A percentile compares a stretch with the other conserved stretches of the same genome.
Conservation (phyloP, 2,113 vertebrate species). For the Forbesichthys agassizii region DNA sequence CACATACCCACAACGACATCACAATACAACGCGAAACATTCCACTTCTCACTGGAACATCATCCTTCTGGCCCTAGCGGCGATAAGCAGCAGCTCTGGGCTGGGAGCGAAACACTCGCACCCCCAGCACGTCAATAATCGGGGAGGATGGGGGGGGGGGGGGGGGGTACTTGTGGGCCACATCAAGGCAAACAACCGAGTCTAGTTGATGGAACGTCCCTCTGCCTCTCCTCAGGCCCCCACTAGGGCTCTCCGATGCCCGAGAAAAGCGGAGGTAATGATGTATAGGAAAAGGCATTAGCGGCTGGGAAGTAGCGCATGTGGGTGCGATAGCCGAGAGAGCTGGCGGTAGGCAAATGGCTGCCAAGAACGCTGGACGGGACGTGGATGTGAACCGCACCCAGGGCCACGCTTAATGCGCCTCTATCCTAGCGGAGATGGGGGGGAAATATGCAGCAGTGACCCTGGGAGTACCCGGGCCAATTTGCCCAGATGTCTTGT, state of each 20-base stretch:
- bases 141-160: slow-evolving; percentile 25
- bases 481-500: no score
- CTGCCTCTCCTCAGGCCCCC: slow-evolving; percentile 21
- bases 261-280: slow-evolving; percentile 64
- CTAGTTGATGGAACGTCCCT: slow-evolving; percentile 48
- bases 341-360: background rate
- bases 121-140: slow-evolving; percentile 47
- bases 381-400: background rate
- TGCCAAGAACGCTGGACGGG: background rate
- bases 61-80: slow-evolving; percentile 26
- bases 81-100: slow-evolving; percentile 35
- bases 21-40: slow-evolving; percentile 21
- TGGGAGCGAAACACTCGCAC: slow-evolving; percentile 34
- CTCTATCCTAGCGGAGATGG: no score
- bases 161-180: slow-evolving; percentile 42
- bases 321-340: background rate
- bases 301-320: slow-evolving; percentile 37
- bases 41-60: slow-evolving; percentile 1
- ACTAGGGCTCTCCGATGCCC: slow-evolving; percentile 36
- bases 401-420: background rate
- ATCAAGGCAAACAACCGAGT: slow-evolving; percentile 57
- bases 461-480: no score
- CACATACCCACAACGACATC: no score
- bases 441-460: no score
- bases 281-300: slow-evolving; percentile 70